A percentile compares a stretch with the other conserved stretches of the same genome.
Evolutionary conservation across 2,888 invertebrate genomes (phyloP).

Genomic region (Drosophila sordidula): DNA sequence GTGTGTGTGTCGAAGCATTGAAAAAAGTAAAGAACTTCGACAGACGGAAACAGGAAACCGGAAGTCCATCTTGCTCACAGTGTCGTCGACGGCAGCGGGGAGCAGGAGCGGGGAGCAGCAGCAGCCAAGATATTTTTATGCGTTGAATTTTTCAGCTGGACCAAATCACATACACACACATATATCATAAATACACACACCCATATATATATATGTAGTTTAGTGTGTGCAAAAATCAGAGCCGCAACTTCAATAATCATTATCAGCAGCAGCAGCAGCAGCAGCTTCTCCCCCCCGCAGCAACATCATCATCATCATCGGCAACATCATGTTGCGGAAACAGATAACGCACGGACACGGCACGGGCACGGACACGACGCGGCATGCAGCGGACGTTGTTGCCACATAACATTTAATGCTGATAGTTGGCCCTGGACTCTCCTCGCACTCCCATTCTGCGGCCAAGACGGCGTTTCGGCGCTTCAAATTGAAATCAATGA

Average conservation of each 20-base stretch:
- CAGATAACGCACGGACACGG: conserved; percentile 83
- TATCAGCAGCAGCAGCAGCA: conserved; percentile 64
- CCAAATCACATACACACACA: conserved; percentile 51
- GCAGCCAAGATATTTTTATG: conserved; percentile 82
- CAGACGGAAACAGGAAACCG: conserved; percentile 85
- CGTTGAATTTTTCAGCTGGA: conserved; percentile 78
- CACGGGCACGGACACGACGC: conserved; percentile 52
- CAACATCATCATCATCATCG: conserved; percentile 47
- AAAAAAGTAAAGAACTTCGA: conserved; percentile 81
- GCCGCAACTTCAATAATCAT: conserved; percentile 79
- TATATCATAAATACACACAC: conserved; percentile 58
- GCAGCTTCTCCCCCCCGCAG: conserved; percentile 29
- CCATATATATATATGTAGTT: conserved; percentile 33
- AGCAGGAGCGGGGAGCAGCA: conserved; percentile 21
- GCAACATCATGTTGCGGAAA: conserved; percentile 82
- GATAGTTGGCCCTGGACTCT: conserved; percentile 60
- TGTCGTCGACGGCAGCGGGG: conserved; percentile 63
- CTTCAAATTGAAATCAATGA: conserved; percentile 83
- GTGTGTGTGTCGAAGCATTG: conserved; percentile 70
- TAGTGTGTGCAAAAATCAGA: conserved; percentile 57
- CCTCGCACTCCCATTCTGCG: conserved; percentile 6
- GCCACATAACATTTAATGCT: conserved; percentile 79
- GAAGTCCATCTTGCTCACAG: conserved; percentile 85
- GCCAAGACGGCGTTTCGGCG: conserved; percentile 51
- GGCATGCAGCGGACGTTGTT: conserved; percentile 65